phyloP scores from a whole-genome alignment of 2,888 invertebrate genomes.

The Clivina fossor region DNA sequence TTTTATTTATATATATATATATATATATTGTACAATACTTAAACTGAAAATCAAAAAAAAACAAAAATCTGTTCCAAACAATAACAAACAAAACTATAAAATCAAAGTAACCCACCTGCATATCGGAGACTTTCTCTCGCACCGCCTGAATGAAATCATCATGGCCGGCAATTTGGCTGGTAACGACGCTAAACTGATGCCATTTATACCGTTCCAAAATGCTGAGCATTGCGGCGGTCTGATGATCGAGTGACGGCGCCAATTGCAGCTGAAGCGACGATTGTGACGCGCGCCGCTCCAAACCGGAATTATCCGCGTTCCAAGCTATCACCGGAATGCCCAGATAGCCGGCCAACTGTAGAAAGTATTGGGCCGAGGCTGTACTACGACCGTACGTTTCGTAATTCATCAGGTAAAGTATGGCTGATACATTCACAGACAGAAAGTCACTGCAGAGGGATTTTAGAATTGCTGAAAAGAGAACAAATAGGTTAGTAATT shows the following conservation, averaged over 20 bases:
- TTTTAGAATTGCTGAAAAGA: conserved; percentile 76
- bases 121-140: conserved; percentile 80
- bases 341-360: conserved; percentile 89
- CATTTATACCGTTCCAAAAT: conserved; percentile 94
- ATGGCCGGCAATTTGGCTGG: conserved; percentile 91
- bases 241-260: conserved; percentile 95
- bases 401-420: conserved; percentile 93
- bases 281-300: conserved; percentile 72
- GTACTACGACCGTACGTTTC: conserved; percentile 92
- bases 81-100: background rate
- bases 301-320: conserved; percentile 96
- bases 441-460: conserved; percentile 88
- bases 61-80: too few species aligned
- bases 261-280: conserved; percentile 89
- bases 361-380: conserved; percentile 90
- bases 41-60: too few species aligned
- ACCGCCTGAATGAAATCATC: conserved; percentile 95
- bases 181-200: conserved; percentile 94
- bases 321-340: conserved; percentile 96
- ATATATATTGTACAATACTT: too few species aligned
- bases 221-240: conserved; percentile 93
- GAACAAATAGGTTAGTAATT: conserved; percentile 26
- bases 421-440: conserved; percentile 85
- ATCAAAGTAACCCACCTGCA: conserved; percentile 61
- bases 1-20: too few species aligned